Conservation (phyloP, 2,113 vertebrate genomes). For the Cynoglossus semilaevis region DNA sequence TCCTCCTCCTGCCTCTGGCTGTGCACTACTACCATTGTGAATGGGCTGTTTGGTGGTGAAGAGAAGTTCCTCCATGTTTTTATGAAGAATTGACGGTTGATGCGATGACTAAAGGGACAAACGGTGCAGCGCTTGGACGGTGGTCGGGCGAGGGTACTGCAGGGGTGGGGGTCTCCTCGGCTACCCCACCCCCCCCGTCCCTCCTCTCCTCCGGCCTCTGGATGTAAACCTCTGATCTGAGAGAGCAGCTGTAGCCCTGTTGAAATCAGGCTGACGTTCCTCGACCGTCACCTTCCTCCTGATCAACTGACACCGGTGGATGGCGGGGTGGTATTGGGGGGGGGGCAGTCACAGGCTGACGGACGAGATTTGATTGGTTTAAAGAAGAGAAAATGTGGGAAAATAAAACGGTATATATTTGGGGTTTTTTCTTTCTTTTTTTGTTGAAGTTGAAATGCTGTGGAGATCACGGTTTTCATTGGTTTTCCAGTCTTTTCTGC, state of each 20-base stretch:
- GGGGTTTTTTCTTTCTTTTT: not conserved
- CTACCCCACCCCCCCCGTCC: too few species aligned
- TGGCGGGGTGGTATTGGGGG: too few species aligned
- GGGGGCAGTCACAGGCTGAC: constrained; percentile 37
- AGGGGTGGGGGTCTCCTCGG: constrained; percentile 15
- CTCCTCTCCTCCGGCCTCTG: not conserved
- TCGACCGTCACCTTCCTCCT: constrained; percentile 25
- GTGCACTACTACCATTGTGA: constrained; percentile 71
- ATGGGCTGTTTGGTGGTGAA: constrained; percentile 61
- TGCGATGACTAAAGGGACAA: constrained; percentile 62
- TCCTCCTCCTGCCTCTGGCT: constrained; percentile 48
- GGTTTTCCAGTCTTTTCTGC: constrained; percentile 36
- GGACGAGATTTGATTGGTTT: constrained; percentile 29
- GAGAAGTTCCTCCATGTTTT: constrained; percentile 54
- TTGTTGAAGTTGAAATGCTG: constrained; percentile 46
- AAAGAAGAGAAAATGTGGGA: constrained; percentile 7
- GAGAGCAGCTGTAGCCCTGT: constrained; percentile 22
- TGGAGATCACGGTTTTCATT: constrained; percentile 70
- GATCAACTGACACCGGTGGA: constrained; percentile 23
- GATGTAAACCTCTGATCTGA: constrained; percentile 64
- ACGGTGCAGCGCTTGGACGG: constrained; percentile 65
- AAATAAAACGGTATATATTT: constrained; percentile 38
- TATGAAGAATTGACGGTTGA: constrained; percentile 52
- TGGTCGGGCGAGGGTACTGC: constrained; percentile 59
- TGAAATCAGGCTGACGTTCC: constrained; percentile 5